Evolutionary conservation across 2,888 invertebrate species (phyloP).

Genomic region (Tinea semifulvella): DNA sequence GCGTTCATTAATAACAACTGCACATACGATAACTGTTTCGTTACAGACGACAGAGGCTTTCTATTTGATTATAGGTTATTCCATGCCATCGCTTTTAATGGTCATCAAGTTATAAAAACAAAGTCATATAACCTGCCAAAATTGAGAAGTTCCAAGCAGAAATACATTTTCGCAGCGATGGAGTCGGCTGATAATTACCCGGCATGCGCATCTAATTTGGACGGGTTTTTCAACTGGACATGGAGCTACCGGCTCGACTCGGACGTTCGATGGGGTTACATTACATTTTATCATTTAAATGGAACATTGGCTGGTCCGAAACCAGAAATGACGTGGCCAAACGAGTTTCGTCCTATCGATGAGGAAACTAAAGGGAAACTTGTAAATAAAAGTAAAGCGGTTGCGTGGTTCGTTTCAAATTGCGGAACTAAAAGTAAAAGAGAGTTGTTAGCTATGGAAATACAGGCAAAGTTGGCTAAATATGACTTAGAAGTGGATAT

Average conservation of each 20-base stretch:
- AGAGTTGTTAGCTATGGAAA: conserved; percentile 29
- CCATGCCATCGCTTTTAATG: conserved; percentile 32
- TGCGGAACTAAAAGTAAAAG: conserved; percentile 26
- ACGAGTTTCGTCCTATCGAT: conserved; percentile 28
- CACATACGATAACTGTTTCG: conserved; percentile 25
- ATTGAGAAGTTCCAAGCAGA: conserved; percentile 24
- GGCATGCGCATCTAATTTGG: conserved; percentile 34
- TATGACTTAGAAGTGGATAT: conserved; percentile 35
- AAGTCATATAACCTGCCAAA: conserved; percentile 23
- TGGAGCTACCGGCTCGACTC: conserved; percentile 41
- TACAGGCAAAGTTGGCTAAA: conserved; percentile 36
- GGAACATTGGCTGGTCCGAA: conserved; percentile 33
- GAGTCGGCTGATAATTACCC: conserved; percentile 30
- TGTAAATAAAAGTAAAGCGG: conserved; percentile 31
- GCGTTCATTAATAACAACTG: conserved; percentile 14
- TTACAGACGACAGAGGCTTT: conserved; percentile 27
- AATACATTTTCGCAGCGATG: conserved; percentile 33
- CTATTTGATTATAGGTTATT: conserved; percentile 26
- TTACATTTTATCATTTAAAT: conserved; percentile 28
- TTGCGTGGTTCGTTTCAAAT: conserved; percentile 37
- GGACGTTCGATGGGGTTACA: conserved; percentile 34
- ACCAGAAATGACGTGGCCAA: conserved; percentile 26
- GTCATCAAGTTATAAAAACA: conserved; percentile 22
- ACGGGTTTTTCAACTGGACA: conserved; percentile 44
- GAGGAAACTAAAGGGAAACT: conserved; percentile 27